Evolutionary conservation across 37 sponge, comb jelly and placozoan species (phyloP), one percentile per base, ranked within the genome.

Genomic region (Chondrilla cf. caribensis): DNA sequence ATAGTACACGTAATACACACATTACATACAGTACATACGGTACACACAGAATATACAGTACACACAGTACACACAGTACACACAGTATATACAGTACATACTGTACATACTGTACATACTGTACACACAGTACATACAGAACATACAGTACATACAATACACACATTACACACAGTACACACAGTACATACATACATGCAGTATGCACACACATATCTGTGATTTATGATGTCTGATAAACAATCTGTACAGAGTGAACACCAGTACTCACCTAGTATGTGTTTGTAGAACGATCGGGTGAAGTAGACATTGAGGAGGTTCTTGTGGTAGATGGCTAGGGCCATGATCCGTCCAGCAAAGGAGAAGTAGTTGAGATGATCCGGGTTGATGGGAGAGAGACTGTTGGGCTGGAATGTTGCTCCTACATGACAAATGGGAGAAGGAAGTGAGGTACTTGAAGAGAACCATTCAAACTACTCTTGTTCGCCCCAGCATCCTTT

Each of bases 261-360:
- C 5, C 8, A 5, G 22, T n/a, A 15, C 71, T 51, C 64, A 89
- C 93, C 90, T 25, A 97, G 81, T 26, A 97, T 97, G 83, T 97
- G 98, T 76, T 97, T 97, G 90, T 95, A 97, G 83, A 97, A 97
- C 36, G 98, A 97, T 26, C 95, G 77, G 15, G 98, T 97, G 89
- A 97, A 97, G 83, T 97, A 95, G 77, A 95, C 92, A 38, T 85
- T 89, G 58, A 97, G 89, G n/a, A 97, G 87, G 65, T 97, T 93
- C 60, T 86, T 67, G 84, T 94, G 98, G 76, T 93, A 93, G 73
- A 97, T 73, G 38, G 98, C 95, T 21, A 95, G 80, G 0, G 88
- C 93, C 89, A 97, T 95, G 54, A 93, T 84, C 35, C 87, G 79
- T 6, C 98, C 98, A 58, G 93, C 93, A 85, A 97, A 97, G 38